phyloP scores from a whole-genome alignment of 2,113 vertebrate species.

The Pseudolaguvia tuberculata region DNA sequence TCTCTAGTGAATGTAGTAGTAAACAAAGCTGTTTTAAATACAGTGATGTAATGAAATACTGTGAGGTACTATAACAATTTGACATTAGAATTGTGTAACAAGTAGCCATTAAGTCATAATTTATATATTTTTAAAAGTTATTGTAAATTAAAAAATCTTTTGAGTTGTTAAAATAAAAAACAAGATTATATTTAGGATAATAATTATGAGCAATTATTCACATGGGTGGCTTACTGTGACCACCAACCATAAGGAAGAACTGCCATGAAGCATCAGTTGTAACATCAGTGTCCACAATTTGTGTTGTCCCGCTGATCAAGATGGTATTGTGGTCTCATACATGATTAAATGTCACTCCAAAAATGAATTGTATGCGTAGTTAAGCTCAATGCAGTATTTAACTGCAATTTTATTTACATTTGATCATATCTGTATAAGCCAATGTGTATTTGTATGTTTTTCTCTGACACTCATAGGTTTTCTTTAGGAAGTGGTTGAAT shows the following conservation, averaged over 20 bases:
- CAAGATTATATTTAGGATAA: too few species aligned
- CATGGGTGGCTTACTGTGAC: not conserved
- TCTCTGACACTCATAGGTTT: not conserved
- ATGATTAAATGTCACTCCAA: not conserved
- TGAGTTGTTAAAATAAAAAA: not conserved
- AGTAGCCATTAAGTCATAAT: too few species aligned
- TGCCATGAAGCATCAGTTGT: not conserved
- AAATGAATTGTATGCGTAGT: not conserved
- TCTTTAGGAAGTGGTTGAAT: not conserved
- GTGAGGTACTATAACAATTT: not conserved
- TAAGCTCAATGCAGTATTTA: not conserved
- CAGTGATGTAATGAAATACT: not conserved
- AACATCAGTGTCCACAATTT: not conserved
- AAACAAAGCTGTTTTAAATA: not conserved
- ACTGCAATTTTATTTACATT: not conserved
- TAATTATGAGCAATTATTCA: too few species aligned
- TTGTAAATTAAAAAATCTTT: not conserved
- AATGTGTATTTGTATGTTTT: not conserved
- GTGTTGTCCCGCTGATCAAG: not conserved
- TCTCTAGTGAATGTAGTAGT: not conserved
- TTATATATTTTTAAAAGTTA: too few species aligned
- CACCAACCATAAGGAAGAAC: not conserved
- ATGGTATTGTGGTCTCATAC: not conserved
- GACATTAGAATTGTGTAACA: not conserved
- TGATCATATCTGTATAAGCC: not conserved